Evolutionary conservation across 1,140 invertebrate species (phyloP).

Genomic region (Sesamia nonagrioides): DNA sequence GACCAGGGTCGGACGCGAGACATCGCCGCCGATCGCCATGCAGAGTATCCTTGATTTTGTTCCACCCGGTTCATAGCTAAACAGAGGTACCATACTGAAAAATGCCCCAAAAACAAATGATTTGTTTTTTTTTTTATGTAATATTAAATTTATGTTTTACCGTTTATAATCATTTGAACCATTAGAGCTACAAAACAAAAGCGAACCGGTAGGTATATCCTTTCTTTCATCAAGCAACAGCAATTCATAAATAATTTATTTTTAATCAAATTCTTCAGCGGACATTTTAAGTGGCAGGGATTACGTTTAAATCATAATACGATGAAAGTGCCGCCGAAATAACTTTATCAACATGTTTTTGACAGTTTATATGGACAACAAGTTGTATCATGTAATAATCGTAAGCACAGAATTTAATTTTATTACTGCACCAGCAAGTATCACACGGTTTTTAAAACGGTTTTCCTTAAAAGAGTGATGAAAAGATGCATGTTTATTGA

Average conservation of each 20-base stretch:
- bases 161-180: too few relatives aligned
- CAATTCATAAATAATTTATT: not conserved
- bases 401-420: conserved; percentile 2
- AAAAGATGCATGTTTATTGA: not conserved
- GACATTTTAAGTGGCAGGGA: not conserved
- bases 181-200: too few relatives aligned
- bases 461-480: conserved; percentile 5
- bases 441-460: not conserved
- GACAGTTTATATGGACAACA: conserved; percentile 17
- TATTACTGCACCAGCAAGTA: not conserved
- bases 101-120: too few relatives aligned
- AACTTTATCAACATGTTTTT: conserved; percentile 38
- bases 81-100: too few relatives aligned
- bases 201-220: too few relatives aligned
- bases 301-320: not conserved
- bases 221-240: too few relatives aligned
- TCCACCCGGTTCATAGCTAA: too few relatives aligned
- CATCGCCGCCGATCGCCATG: too few relatives aligned
- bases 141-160: too few relatives aligned
- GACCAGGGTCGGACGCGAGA: too few relatives aligned
- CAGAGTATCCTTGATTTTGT: too few relatives aligned
- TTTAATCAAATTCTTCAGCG: not conserved
- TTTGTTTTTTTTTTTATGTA: too few relatives aligned
- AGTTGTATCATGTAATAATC: not conserved
- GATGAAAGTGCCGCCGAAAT: conserved; percentile 15